phyloP scores from a whole-genome alignment of 1,140 invertebrate species.

The Zaprionus davidi region DNA sequence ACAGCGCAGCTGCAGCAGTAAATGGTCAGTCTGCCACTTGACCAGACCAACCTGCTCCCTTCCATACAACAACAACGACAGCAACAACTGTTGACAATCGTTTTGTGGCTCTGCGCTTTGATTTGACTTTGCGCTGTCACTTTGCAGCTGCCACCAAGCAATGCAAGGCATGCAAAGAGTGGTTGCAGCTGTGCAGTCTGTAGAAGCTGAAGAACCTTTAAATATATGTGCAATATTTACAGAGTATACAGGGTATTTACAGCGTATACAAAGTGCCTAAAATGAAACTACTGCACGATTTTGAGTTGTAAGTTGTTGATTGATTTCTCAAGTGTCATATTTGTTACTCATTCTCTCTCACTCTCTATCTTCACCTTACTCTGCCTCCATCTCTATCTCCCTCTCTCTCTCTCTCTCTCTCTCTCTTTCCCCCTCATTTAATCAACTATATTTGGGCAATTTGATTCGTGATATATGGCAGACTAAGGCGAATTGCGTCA shows the following conservation, averaged over 20 bases:
- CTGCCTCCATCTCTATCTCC: background rate
- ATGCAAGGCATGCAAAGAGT: background rate
- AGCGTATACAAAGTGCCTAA: background rate
- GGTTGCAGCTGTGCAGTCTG: background rate
- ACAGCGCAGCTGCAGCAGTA: slow-evolving; percentile 3
- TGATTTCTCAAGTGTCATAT: background rate
- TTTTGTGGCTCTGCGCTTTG: slow-evolving; percentile 59
- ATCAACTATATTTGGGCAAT: slow-evolving; percentile 3
- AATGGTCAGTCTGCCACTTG: slow-evolving; percentile 26
- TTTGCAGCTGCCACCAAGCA: slow-evolving; percentile 33
- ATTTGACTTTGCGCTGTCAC: slow-evolving; percentile 71
- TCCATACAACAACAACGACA: slow-evolving; percentile 20
- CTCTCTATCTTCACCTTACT: background rate
- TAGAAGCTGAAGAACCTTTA: background rate
- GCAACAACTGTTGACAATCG: slow-evolving; percentile 57
- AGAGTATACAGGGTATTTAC: background rate
- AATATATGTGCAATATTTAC: background rate
- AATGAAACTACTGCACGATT: too few relatives aligned
- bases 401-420: background rate
- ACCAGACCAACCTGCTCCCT: slow-evolving; percentile 26
- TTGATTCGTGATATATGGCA: slow-evolving; percentile 2
- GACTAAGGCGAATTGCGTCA: slow-evolving; percentile 23
- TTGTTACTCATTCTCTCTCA: too few relatives aligned
- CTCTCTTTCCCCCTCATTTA: background rate
- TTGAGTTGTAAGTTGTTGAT: background rate